These are phyloP conservation scores for Pterostichus madidus DNA, from an alignment of 2,888 invertebrate species.

Conservation along the genomic window DNA sequence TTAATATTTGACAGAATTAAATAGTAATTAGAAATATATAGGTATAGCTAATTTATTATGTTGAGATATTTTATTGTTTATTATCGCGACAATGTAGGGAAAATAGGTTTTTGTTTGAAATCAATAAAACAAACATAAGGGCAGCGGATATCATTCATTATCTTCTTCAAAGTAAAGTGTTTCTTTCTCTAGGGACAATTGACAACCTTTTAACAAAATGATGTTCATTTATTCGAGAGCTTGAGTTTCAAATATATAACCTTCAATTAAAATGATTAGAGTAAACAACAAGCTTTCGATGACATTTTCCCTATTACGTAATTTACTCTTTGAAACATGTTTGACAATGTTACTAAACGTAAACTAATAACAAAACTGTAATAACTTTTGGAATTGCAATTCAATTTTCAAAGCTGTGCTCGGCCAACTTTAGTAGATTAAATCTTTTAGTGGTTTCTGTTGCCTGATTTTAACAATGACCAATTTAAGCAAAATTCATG, in stretches of 20 bases:
- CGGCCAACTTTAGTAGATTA: neutral
- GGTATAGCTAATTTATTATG: too few species aligned
- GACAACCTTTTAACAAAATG: slow-evolving; percentile 43
- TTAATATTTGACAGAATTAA: too few species aligned
- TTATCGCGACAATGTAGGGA: too few species aligned
- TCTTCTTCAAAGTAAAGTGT: neutral
- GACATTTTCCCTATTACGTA: neutral
- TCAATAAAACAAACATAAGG: slow-evolving; percentile 30
- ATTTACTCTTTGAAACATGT: neutral
- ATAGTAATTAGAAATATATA: too few species aligned
- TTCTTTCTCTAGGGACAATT: slow-evolving; percentile 4
- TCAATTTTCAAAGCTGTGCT: slow-evolving; percentile 13
- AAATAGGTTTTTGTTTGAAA: neutral
- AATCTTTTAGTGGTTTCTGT: slow-evolving; percentile 20
- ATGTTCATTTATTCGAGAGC: slow-evolving; percentile 33
- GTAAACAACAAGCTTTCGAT: slow-evolving; percentile 4
- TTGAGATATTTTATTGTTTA: too few species aligned
- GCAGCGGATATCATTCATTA: slow-evolving; percentile 14
- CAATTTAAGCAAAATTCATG: neutral
- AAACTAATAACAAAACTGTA: slow-evolving; percentile 20
- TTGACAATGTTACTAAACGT: neutral
- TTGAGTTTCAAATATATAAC: slow-evolving; percentile 26
- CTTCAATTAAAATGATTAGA: slow-evolving; percentile 49
- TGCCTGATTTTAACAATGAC: neutral
- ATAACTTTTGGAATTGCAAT: slow-evolving; percentile 19